Conservation (phyloP, 2,797 vertebrate species). For the Salarias fasciatus region DNA sequence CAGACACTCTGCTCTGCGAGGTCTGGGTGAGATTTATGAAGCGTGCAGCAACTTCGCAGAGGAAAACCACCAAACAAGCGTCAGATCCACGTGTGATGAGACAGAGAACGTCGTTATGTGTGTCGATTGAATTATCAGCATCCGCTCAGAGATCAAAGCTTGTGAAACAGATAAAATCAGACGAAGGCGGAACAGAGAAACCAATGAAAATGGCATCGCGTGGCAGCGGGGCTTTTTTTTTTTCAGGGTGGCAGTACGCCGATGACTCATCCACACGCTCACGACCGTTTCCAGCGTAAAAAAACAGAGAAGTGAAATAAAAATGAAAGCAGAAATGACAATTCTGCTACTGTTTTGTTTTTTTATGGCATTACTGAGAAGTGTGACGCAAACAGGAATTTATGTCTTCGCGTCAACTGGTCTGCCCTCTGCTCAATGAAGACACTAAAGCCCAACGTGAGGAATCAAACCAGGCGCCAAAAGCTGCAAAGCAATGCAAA, state of each 20-base stretch:
- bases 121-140: too few species aligned
- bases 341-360: neutral
- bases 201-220: conserved; percentile 13
- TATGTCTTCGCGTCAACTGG: too few species aligned
- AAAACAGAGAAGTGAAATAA: conserved; percentile 44
- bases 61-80: neutral
- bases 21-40: neutral
- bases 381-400: neutral
- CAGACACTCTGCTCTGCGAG: neutral
- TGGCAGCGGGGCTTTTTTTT: conserved; percentile 24
- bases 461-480: neutral
- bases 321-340: neutral
- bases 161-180: conserved; percentile 17
- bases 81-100: too few species aligned
- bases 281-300: conserved; percentile 1
- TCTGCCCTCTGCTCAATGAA: neutral
- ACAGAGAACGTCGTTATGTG: neutral
- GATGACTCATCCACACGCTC: conserved; percentile 48
- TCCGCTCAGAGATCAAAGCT: conserved; percentile 28
- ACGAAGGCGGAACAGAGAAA: conserved; percentile 29
- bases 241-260: conserved; percentile 19
- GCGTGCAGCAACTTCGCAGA: neutral
- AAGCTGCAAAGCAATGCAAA: conserved; percentile 12
- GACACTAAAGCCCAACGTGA: neutral
- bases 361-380: too few species aligned